phyloP scores from a whole-genome alignment of 2,797 vertebrate species.

The Hemitrygon akajei region DNA sequence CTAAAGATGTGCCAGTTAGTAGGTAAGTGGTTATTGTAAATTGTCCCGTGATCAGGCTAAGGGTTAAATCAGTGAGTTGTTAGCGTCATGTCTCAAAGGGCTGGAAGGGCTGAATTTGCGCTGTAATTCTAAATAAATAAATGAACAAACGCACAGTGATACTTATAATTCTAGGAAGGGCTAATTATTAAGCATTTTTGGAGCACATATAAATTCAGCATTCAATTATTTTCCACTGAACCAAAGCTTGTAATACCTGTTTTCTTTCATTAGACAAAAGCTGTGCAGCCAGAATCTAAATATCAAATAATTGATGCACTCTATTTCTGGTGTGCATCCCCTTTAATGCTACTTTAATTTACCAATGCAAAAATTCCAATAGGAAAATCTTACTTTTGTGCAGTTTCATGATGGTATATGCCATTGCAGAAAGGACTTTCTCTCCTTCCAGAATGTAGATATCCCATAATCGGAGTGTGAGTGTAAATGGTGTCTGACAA shows the following conservation, averaged over 20 bases:
- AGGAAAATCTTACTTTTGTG: conserved; percentile 73
- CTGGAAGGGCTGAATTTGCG: no score
- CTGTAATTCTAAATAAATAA: no score
- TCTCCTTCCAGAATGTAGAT: conserved; percentile 79
- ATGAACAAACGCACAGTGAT: neutral
- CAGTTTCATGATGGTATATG: conserved; percentile 71
- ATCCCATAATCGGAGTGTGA: conserved; percentile 77
- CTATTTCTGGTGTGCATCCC: neutral
- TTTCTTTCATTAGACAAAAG: neutral
- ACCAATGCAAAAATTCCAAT: neutral
- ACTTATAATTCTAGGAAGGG: neutral
- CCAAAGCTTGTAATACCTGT: no score
- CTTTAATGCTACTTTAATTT: neutral
- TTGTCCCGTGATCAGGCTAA: no score
- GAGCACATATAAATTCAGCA: neutral
- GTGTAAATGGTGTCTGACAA: conserved; percentile 71
- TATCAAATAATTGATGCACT: neutral
- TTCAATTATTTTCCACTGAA: neutral
- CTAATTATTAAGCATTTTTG: neutral
- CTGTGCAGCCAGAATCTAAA: neutral
- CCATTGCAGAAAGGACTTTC: conserved; percentile 66
- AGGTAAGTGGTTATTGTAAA: no score
- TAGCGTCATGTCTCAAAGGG: no score
- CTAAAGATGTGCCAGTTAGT: no score
- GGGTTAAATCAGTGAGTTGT: no score